Evolutionary conservation across 2,113 vertebrate species (phyloP), one percentile per base, ranked within the genome.

Genomic region (Larimichthys polyactis): DNA sequence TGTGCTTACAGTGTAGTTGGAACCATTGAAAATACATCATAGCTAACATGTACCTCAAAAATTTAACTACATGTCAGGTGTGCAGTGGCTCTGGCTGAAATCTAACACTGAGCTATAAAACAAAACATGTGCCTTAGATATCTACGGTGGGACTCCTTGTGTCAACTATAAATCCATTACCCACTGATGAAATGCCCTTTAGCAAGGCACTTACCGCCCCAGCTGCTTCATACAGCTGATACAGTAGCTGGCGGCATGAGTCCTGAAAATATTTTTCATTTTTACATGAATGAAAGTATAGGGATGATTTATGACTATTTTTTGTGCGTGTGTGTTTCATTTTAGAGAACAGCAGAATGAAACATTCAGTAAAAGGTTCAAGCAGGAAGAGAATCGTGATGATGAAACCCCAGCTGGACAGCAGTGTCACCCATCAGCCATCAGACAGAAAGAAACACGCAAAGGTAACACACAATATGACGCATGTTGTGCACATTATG

Each of bases 331-430:
- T 40, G 36, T 40, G 36, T 55, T 2, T 24, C 65, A 58, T 74
- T 63, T 40, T 7, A 91, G 91, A 52, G 3, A 74, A 71, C 51
- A 81, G 2, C 78, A 75, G 19, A 44, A 82, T 78, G 76, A 84
- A 70, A 78, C 17, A 46, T 32, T 57, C 55, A 16, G 4, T 68
- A 29, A 40, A 51, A 24, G 20, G 19, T 49, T 79, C n/a, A 57
- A 52, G 20, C 67, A 43, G 19, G 43, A 67, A 48, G 60, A 52
- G 40, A 24, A 19, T 20, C 46, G 3, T 17, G 32, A 19, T 20
- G 58, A 70, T 59, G 58, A 72, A 79, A 36, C 43, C 1, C 5
- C 29, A 20, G 7, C 17, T 62, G 71, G 29, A 36, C 79, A 78
- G 20, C 71, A 27, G 12, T 1, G 3, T 65, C 62, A 52, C 19